These are phyloP conservation scores for Rhinogobius similis DNA, from an alignment of 2,113 vertebrate genomes.

Conservation along the genomic window DNA sequence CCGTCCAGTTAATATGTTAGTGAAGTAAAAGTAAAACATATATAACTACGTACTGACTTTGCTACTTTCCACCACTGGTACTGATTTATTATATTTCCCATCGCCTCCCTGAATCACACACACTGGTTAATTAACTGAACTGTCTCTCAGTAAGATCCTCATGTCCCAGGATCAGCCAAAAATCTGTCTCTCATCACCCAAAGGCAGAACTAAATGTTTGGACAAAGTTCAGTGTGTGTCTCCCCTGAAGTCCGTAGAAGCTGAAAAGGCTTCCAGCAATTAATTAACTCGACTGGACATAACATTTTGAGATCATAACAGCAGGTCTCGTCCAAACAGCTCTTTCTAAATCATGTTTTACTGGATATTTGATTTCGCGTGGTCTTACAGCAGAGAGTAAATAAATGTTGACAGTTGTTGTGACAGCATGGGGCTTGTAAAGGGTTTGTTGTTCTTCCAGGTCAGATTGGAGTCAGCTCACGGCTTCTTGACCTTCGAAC, in stretches of 20 bases:
- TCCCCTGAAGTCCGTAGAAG: neutral
- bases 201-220: no score
- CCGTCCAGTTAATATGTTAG: no score
- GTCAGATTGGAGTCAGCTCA: neutral
- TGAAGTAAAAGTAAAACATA: no score
- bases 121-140: neutral
- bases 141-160: neutral
- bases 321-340: neutral
- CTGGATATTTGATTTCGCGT: neutral
- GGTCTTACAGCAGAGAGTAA: neutral
- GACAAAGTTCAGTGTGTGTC: no score
- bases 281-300: neutral
- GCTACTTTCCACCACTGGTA: no score
- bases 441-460: conserved; percentile 3
- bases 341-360: neutral
- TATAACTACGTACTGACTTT: no score
- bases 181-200: neutral
- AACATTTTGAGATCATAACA: neutral
- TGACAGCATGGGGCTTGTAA: conserved; percentile 1
- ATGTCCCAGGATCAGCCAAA: neutral
- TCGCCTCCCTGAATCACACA: neutral
- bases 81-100: neutral
- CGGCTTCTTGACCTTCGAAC: neutral
- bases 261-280: neutral
- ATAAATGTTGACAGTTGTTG: conserved; percentile 2